phyloP scores from a whole-genome alignment of 1,140 invertebrate species.

The Bicyclus anynana region DNA sequence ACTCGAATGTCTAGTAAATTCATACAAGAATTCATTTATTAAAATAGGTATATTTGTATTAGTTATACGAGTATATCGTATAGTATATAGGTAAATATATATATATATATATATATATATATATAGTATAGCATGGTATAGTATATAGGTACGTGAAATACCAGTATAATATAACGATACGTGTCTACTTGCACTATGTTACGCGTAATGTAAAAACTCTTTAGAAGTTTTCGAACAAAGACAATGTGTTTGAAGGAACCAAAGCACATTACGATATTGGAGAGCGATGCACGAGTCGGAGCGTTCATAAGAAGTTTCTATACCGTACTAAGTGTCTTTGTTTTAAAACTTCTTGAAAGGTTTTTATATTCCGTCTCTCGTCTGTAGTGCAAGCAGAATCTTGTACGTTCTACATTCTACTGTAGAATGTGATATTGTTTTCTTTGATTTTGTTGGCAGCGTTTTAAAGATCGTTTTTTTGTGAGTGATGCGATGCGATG shows the following conservation, averaged over 20 bases:
- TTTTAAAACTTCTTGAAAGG: constrained; percentile 1
- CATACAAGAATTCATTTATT: no score
- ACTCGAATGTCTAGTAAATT: no score
- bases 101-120: no score
- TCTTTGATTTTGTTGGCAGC: neutral
- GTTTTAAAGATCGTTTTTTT: no score
- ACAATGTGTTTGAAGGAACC: constrained; percentile 1
- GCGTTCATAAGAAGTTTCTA: constrained; percentile 2
- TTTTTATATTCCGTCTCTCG: neutral
- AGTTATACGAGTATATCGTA: no score
- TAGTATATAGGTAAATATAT: no score
- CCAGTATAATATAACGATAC: no score
- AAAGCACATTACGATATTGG: constrained; percentile 8
- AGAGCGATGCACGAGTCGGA: constrained; percentile 1
- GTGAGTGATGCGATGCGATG: no score
- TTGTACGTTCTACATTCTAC: no score
- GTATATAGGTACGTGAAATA: no score
- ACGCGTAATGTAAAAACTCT: neutral
- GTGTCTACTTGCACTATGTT: neutral
- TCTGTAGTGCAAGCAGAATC: neutral
- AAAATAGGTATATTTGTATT: no score
- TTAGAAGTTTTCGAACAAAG: neutral
- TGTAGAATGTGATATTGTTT: neutral
- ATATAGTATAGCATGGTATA: no score
- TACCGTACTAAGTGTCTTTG: neutral